Percentiles rank a stretch among this genome's conserved stretches.
Evolutionary conservation across 1,140 invertebrate species (phyloP).

Genomic region (Spodoptera litura): DNA sequence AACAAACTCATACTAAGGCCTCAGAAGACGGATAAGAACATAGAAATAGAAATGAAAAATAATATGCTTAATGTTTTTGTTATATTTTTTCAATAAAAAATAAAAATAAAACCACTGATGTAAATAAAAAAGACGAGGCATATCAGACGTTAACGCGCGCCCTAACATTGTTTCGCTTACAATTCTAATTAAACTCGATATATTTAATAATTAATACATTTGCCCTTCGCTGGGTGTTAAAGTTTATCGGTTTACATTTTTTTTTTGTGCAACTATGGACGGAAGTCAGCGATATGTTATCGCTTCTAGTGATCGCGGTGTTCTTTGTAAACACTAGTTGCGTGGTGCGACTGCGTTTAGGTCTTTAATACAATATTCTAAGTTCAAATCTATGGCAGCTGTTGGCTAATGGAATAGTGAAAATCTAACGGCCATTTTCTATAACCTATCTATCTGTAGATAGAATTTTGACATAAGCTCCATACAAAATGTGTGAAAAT

Average conservation of each 20-base stretch:
- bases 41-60: too few relatives aligned
- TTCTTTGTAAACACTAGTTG: slow-evolving; percentile 45
- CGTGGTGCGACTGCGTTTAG: background rate
- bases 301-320: slow-evolving; percentile 60
- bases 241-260: slow-evolving; percentile 33
- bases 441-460: too few relatives aligned
- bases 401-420: background rate
- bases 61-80: too few relatives aligned
- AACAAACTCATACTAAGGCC: too few relatives aligned
- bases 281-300: slow-evolving; percentile 50
- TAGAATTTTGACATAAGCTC: too few relatives aligned
- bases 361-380: background rate
- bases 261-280: slow-evolving; percentile 35
- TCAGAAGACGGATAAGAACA: too few relatives aligned
- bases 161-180: background rate
- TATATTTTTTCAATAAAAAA: too few relatives aligned
- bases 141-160: background rate
- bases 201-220: slow-evolving; percentile 37
- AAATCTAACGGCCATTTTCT: too few relatives aligned
- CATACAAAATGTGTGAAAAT: too few relatives aligned
- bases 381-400: background rate
- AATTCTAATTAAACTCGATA: slow-evolving; percentile 28
- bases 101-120: background rate
- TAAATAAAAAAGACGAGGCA: too few relatives aligned
- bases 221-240: slow-evolving; percentile 29